Conservation (phyloP, 2,888 invertebrate species). For the Drosophila imparisetae region DNA sequence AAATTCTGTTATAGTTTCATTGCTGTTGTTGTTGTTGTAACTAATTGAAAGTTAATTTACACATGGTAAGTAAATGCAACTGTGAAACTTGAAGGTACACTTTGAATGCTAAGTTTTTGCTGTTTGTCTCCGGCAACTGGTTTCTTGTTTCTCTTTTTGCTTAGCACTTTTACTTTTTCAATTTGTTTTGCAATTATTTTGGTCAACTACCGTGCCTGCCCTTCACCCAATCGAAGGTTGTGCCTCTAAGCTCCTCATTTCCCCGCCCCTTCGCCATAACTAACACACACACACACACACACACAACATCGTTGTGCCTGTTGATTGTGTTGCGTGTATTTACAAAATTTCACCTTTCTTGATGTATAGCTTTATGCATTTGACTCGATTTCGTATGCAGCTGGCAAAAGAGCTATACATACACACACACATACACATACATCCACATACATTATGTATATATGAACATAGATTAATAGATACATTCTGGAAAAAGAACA, state of each 20-base stretch:
- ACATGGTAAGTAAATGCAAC: conserved; percentile 57
- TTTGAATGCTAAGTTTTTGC: conserved; percentile 55
- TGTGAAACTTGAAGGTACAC: conserved; percentile 54
- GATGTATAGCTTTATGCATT: conserved; percentile 34
- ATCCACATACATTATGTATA: not conserved
- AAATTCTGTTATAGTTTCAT: conserved; percentile 57
- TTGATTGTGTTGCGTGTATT: conserved; percentile 8
- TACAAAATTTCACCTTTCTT: conserved; percentile 41
- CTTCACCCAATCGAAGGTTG: conserved; percentile 54
- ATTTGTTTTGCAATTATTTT: conserved; percentile 60
- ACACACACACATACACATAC: not conserved
- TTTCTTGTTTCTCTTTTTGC: conserved; percentile 33
- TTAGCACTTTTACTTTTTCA: conserved; percentile 64
- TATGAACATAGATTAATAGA: not conserved
- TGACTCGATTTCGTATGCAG: conserved; percentile 31
- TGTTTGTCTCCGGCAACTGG: conserved; percentile 7
- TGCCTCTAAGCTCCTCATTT: not conserved
- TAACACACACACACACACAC: not conserved
- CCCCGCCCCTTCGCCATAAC: not conserved
- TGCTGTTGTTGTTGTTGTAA: conserved; percentile 44
- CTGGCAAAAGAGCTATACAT: conserved; percentile 4
- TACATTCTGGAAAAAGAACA: not conserved
- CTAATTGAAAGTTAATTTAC: conserved; percentile 70
- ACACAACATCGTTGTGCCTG: conserved; percentile 1
- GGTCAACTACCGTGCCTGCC: conserved; percentile 43